Base-by-base conservation (phyloP, 2,888 invertebrate species). In the Ceratothoa steindachneri region DNA sequence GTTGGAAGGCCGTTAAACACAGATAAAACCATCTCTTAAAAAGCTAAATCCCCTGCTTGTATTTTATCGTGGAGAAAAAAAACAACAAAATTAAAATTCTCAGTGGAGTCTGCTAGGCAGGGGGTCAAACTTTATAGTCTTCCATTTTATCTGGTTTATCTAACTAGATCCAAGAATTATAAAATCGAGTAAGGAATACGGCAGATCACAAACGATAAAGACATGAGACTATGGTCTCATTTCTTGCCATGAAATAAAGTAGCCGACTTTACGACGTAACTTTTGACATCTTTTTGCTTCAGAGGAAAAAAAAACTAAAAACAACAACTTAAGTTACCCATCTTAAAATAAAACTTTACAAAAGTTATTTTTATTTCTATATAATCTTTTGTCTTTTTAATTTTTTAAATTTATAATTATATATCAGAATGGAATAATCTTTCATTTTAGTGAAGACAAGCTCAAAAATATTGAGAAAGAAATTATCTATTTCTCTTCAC, bases 161-260 rank as follows among this genome's bases (percentile, higher is more conserved):
- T 41, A 41, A 41, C 41, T 41, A 41, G 41, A 41, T 41, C 41
- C 41, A 41, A 41, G 41, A 41, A 41, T 41, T 65, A 65, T 65
- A 27, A n/a, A 65, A n/a, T 28, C n/a, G 29, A 24, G 65, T 24
- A n/a, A 27, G 27, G 15, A 4, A 65, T 65, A 27, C 65, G 2
- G n/a, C 53, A 41, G 41, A 41, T 41, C 15, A 15, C 15, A 5
- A 41, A 15, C 15, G 41, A 41, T 41, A 41, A 41, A 41, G 5
- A 41, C 5, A 9, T 41, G 7, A 41, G 15, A 9, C 15, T 41
- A 9, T 41, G 15, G 41, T 41, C 15, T 15, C 41, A 41, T 41
- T 41, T 41, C 41, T 41, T 9, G 5, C 41, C 5, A 5, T 41
- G 41, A 15, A 41, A 41, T 41, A 41, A 41, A 41, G 19, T 53